A percentile compares a stretch with the other conserved stretches of the same genome.
phyloP scores from a whole-genome alignment of 2,888 invertebrate genomes.

The Aphodius granarius region DNA sequence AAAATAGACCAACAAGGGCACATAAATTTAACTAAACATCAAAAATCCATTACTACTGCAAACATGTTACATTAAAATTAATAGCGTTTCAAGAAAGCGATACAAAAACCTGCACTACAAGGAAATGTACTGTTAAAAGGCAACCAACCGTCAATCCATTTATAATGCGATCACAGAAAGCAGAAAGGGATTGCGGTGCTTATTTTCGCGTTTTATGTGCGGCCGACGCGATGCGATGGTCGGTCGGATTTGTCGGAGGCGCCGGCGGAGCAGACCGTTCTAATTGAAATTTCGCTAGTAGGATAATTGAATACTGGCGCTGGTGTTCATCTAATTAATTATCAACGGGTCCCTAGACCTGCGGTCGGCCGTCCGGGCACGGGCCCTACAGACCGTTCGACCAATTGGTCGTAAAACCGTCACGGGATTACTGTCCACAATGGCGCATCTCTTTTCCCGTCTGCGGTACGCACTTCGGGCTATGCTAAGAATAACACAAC shows the following conservation, averaged over 20 bases:
- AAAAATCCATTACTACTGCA: no score
- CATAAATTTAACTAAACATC: no score
- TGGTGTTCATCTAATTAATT: conserved; percentile 11
- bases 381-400: background rate
- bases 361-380: background rate
- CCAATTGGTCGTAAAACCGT: background rate
- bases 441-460: no score
- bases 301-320: conserved; percentile 9
- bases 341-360: background rate
- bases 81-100: no score
- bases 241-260: background rate
- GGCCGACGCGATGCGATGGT: background rate
- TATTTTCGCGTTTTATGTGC: background rate
- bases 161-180: no score
- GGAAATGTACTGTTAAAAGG: no score
- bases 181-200: background rate
- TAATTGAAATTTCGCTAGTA: conserved; percentile 8
- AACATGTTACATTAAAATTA: no score
- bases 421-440: background rate
- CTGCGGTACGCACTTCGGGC: no score
- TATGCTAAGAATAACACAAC: no score
- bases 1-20: no score
- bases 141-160: no score
- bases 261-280: background rate
- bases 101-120: no score